These are phyloP conservation scores for Onychomys arenicola DNA, from an alignment of 2,797 vertebrate genomes.

Conservation along the genomic window DNA sequence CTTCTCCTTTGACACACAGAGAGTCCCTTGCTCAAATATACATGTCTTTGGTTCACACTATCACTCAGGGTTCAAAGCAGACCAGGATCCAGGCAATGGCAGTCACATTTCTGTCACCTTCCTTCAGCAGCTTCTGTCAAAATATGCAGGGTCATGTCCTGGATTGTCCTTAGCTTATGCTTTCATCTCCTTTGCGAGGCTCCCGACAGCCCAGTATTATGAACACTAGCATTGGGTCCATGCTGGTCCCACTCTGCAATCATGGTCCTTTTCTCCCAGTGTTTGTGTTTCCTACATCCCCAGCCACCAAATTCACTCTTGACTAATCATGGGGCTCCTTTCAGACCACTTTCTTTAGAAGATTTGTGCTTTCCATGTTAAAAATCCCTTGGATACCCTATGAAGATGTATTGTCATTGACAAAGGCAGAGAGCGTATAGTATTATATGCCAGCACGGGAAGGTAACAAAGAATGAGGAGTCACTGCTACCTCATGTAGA, in stretches of 20 bases:
- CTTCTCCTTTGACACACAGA: background rate
- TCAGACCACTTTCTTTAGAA: slow-evolving; percentile 49
- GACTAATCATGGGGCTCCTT: background rate
- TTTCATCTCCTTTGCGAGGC: slow-evolving; percentile 25
- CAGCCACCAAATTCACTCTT: background rate
- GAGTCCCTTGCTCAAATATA: background rate
- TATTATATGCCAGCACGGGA: background rate
- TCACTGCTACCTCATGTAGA: background rate
- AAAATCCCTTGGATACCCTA: slow-evolving; percentile 53
- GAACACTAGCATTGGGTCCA: background rate
- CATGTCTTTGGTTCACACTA: rapidly evolving
- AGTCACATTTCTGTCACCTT: background rate
- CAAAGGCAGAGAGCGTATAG: background rate
- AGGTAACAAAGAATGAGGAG: background rate
- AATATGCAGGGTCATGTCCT: rapidly evolving
- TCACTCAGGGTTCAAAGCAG: background rate
- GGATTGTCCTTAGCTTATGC: background rate
- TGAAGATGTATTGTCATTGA: slow-evolving; percentile 12
- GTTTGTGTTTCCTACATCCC: background rate
- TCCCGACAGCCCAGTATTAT: background rate
- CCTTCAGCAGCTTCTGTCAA: background rate
- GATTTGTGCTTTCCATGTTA: background rate
- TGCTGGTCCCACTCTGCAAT: background rate
- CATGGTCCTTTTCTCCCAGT: background rate
- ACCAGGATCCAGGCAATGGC: rapidly evolving